A percentile compares a stretch with the other conserved stretches of the same genome.
These are phyloP conservation scores for Poecilia latipinna DNA, from an alignment of 2,113 vertebrate genomes.

Conservation along the genomic window DNA sequence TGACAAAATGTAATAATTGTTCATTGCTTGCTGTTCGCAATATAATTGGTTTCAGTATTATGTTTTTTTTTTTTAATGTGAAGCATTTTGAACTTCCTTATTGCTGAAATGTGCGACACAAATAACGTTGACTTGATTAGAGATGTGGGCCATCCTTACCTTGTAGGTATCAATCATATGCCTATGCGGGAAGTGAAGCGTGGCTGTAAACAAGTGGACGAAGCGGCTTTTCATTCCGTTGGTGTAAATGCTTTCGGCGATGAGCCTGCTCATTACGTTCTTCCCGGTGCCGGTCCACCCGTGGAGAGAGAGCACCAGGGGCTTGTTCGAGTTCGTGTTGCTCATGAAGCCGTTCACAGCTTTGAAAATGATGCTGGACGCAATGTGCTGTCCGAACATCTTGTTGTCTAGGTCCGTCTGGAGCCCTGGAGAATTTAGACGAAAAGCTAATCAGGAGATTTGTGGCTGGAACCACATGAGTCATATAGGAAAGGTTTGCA, in stretches of 20 bases:
- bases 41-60: too few relatives aligned
- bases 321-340: constrained; percentile 89
- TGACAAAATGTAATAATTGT: too few relatives aligned
- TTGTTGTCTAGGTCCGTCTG: constrained; percentile 79
- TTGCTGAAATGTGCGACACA: too few relatives aligned
- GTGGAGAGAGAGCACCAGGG: constrained; percentile 91
- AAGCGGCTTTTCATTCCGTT: constrained; percentile 87
- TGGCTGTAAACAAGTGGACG: constrained; percentile 90
- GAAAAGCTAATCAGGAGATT: too few relatives aligned
- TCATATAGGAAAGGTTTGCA: too few relatives aligned
- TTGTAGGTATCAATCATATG: constrained; percentile 70
- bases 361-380: constrained; percentile 86
- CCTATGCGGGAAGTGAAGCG: constrained; percentile 84
- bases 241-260: constrained; percentile 85
- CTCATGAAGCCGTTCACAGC: constrained; percentile 87
- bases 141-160: constrained; percentile 46
- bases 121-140: too few relatives aligned
- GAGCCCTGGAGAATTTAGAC: constrained; percentile 77
- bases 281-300: constrained; percentile 97
- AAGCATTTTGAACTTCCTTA: too few relatives aligned
- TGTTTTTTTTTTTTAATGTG: too few relatives aligned
- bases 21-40: too few relatives aligned
- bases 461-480: too few relatives aligned
- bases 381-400: constrained; percentile 94
- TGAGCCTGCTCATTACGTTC: constrained; percentile 91